Evolutionary conservation across 2,797 vertebrate species (phyloP).

Genomic region (Channallabes apus): DNA sequence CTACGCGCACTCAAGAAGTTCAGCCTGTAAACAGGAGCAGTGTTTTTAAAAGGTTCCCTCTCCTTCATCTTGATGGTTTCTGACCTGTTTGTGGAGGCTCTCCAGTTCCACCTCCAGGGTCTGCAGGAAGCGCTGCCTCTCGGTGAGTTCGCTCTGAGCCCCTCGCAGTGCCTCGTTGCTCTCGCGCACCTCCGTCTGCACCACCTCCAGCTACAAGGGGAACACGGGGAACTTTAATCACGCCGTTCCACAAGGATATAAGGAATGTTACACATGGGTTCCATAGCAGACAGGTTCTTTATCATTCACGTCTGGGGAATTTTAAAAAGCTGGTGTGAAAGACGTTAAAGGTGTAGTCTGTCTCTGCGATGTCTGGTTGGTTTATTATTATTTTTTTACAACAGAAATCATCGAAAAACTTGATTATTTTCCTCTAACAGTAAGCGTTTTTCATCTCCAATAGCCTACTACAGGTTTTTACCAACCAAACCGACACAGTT

Average conservation of each 20-base stretch:
- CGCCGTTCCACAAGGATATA: not conserved
- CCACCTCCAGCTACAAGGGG: constrained; percentile 71
- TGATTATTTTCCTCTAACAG: not conserved
- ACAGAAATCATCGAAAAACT: not conserved
- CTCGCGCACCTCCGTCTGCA: constrained; percentile 77
- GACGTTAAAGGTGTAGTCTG: not conserved
- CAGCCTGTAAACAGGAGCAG: constrained; percentile 38
- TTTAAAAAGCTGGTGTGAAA: constrained; percentile 6
- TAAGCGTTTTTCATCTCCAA: not conserved
- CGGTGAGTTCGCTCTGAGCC: constrained; percentile 72
- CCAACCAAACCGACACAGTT: not conserved
- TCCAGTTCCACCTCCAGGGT: constrained; percentile 80
- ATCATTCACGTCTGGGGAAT: not conserved
- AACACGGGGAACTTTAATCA: constrained; percentile 6
- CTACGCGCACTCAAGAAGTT: constrained; percentile 46
- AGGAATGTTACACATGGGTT: constrained; percentile 25
- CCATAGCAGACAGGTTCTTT: not conserved
- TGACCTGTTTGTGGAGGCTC: constrained; percentile 80
- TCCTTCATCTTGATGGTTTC: constrained; percentile 1
- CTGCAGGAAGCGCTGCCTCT: constrained; percentile 80
- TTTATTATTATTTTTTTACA: not conserved
- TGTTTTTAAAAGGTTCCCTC: constrained; percentile 36
- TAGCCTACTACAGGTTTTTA: not conserved
- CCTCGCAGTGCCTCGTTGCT: constrained; percentile 76
- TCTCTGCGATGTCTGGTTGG: not conserved